A percentile compares a stretch with the other conserved stretches of the same genome.
These are phyloP conservation scores for Melangyna quadrimaculata DNA, from an alignment of 2,888 invertebrate genomes.

Conservation along the genomic window DNA sequence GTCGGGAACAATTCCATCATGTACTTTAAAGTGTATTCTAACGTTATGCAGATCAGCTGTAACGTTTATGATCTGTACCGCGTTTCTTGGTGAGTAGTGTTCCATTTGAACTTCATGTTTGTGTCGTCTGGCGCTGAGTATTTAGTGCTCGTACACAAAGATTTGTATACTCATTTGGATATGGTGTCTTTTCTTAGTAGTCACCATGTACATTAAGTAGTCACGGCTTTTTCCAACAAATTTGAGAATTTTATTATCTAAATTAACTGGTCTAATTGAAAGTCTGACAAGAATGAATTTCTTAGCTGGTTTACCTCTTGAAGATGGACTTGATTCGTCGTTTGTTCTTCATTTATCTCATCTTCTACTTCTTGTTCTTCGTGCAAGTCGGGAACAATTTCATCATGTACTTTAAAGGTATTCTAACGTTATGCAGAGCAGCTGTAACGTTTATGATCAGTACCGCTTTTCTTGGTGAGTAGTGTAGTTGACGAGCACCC, in stretches of 20 bases:
- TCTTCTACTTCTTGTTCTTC: neutral
- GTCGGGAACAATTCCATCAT: neutral
- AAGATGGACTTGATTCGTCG: neutral
- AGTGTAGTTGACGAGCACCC: neutral
- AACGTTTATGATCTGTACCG: neutral
- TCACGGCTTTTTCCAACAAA: too few relatives aligned
- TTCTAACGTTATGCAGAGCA: constrained; percentile 3
- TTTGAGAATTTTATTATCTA: too few relatives aligned
- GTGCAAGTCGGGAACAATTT: neutral
- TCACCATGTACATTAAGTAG: too few relatives aligned
- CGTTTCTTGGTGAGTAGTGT: neutral
- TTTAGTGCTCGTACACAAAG: too few relatives aligned
- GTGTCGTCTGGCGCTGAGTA: too few relatives aligned
- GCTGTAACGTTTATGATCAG: neutral
- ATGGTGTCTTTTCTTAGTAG: too few relatives aligned
- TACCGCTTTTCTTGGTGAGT: neutral
- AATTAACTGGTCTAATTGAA: too few relatives aligned
- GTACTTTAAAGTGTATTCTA: constrained; percentile 9
- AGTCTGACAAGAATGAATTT: neutral
- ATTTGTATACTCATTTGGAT: too few relatives aligned
- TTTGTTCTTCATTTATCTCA: neutral
- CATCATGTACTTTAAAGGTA: constrained; percentile 13
- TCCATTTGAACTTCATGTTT: too few relatives aligned
- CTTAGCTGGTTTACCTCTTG: neutral
- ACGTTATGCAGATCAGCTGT: neutral